phyloP scores from a whole-genome alignment of 2,113 vertebrate genomes.

The Myiozetetes cayanensis region DNA sequence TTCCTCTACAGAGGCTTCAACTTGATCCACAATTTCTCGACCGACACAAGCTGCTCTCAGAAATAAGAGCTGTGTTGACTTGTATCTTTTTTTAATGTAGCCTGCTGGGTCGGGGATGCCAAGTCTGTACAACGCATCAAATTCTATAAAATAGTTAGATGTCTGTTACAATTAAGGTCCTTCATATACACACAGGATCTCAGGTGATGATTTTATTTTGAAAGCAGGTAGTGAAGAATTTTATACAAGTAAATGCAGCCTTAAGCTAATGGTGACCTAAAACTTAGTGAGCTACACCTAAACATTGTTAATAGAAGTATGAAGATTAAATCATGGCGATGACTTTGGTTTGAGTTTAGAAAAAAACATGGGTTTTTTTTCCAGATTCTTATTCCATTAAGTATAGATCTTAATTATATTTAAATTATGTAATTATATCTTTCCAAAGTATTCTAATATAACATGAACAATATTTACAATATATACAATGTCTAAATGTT shows the following conservation, averaged over 20 bases:
- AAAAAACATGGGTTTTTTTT: not conserved
- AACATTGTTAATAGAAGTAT: not conserved
- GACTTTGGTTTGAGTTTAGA: not conserved
- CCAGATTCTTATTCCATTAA: not conserved
- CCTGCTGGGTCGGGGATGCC: conserved; percentile 89
- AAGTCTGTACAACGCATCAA: conserved; percentile 87
- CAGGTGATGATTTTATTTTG: not conserved
- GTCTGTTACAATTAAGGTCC: not conserved
- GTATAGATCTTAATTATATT: not conserved
- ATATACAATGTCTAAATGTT: not conserved
- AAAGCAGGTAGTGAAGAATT: not conserved
- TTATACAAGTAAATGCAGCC: not conserved
- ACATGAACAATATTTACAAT: not conserved
- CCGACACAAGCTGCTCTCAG: conserved; percentile 87
- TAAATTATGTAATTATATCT: not conserved
- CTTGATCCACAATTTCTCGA: conserved; percentile 87
- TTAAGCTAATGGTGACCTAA: not conserved
- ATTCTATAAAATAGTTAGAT: conserved; percentile 79
- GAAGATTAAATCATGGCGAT: not conserved
- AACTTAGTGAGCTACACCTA: not conserved
- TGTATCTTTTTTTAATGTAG: conserved; percentile 93
- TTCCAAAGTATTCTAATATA: not conserved
- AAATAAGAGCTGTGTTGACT: conserved; percentile 84
- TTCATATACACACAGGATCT: not conserved
- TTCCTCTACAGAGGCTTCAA: conserved; percentile 95